Percentiles rank a stretch among this genome's conserved stretches.
phyloP scores from a whole-genome alignment of 2,888 invertebrate species.

The Drosophila algonquin region DNA sequence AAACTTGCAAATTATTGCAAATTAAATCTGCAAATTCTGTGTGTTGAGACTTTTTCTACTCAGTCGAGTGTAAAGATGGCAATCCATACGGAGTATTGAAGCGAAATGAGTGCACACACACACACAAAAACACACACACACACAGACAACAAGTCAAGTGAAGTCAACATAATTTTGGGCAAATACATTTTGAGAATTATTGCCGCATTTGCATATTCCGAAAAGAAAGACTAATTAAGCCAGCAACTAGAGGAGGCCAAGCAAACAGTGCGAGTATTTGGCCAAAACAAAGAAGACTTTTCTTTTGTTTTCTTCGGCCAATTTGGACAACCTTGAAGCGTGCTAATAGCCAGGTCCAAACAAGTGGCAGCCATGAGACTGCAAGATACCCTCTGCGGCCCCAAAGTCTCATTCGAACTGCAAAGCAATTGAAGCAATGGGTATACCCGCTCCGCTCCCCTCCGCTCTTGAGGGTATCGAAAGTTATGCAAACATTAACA shows the following conservation, averaged over 20 bases:
- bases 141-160: conserved; percentile 3
- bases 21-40: conserved; percentile 27
- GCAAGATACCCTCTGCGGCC: neutral
- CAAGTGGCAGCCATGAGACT: conserved; percentile 3
- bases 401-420: neutral
- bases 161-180: conserved; percentile 22
- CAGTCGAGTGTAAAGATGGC: conserved; percentile 19
- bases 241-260: conserved; percentile 15
- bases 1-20: conserved; percentile 20
- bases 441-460: conserved; percentile 5
- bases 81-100: neutral
- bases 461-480: neutral
- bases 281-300: conserved; percentile 38
- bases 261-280: conserved; percentile 21
- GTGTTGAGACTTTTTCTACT: conserved; percentile 6
- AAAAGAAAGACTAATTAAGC: conserved; percentile 32
- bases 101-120: neutral
- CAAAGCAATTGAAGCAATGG: neutral
- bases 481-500: conserved; percentile 10
- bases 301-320: conserved; percentile 32
- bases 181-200: conserved; percentile 34
- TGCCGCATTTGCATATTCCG: neutral
- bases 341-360: conserved; percentile 40
- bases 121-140: neutral
- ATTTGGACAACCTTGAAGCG: conserved; percentile 54